Conservation (phyloP, 2,888 invertebrate species). For the Tolmerus cingulatus region DNA sequence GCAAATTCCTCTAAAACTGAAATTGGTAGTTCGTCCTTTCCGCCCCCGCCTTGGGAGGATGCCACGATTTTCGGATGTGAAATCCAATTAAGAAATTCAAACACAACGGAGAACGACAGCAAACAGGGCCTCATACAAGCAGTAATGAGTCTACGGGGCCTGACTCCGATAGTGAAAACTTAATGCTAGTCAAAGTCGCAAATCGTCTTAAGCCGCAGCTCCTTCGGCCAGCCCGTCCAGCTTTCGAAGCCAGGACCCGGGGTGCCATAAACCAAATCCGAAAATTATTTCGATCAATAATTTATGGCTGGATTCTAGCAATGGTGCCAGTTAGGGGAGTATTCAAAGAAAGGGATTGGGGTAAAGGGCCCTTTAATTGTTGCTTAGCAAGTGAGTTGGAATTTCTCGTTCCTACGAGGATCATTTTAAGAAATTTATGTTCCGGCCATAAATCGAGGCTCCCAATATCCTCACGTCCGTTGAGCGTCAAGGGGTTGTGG, state of each 20-base stretch:
- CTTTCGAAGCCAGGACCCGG: background rate
- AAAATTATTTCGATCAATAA: constrained; percentile 14
- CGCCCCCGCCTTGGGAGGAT: background rate
- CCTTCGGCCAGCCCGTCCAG: background rate
- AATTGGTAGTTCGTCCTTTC: background rate
- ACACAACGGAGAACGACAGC: background rate
- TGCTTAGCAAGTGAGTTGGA: background rate
- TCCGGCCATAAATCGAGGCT: background rate
- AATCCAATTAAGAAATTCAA: background rate
- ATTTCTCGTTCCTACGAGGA: background rate
- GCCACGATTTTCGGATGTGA: background rate
- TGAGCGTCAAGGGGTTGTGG: background rate
- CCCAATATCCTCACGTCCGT: background rate
- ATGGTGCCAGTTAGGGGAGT: background rate
- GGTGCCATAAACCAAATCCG: background rate
- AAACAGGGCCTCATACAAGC: background rate
- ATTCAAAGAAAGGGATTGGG: background rate
- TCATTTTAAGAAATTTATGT: constrained; percentile 15
- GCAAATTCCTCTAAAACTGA: background rate
- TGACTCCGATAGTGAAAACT: background rate
- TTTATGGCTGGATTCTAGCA: background rate
- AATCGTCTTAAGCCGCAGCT: background rate
- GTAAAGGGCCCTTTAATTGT: background rate
- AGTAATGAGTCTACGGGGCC: background rate
- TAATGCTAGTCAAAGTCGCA: background rate